Conservation (phyloP, 2,797 vertebrate genomes). For the Garrulus glandarius region DNA sequence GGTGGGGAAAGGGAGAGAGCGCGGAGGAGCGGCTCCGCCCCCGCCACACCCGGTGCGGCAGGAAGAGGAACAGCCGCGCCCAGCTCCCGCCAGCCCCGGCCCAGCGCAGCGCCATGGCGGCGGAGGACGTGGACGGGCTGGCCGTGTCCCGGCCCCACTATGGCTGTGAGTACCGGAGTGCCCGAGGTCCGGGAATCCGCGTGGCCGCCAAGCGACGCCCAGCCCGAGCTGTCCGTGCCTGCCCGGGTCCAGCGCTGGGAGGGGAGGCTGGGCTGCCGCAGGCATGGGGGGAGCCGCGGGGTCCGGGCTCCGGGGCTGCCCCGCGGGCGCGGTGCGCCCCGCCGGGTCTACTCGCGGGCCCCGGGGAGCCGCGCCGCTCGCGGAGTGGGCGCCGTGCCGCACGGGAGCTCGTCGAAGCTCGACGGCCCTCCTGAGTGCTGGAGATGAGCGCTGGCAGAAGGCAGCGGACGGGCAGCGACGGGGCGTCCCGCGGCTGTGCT, state of each 20-base stretch:
- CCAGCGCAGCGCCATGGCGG: not conserved
- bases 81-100: not conserved
- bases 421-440: too few relatives aligned
- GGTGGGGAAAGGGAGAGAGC: not conserved
- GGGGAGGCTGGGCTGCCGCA: not conserved
- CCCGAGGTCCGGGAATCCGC: too few relatives aligned
- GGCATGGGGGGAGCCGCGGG: not conserved
- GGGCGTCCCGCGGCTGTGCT: rapidly evolving
- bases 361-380: not conserved
- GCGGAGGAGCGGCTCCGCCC: not conserved
- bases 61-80: slow-evolving; percentile 55
- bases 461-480: not conserved
- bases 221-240: not conserved
- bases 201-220: not conserved
- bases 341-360: not conserved
- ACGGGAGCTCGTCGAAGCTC: not conserved
- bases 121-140: slow-evolving; percentile 28
- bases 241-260: not conserved
- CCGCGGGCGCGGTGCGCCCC: not conserved
- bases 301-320: not conserved
- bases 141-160: not conserved
- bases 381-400: not conserved
- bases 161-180: slow-evolving; percentile 31
- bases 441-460: not conserved
- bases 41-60: slow-evolving; percentile 8